Evolutionary conservation across 2,888 invertebrate genomes (phyloP).

Genomic region (Dolichomitus sp.): DNA sequence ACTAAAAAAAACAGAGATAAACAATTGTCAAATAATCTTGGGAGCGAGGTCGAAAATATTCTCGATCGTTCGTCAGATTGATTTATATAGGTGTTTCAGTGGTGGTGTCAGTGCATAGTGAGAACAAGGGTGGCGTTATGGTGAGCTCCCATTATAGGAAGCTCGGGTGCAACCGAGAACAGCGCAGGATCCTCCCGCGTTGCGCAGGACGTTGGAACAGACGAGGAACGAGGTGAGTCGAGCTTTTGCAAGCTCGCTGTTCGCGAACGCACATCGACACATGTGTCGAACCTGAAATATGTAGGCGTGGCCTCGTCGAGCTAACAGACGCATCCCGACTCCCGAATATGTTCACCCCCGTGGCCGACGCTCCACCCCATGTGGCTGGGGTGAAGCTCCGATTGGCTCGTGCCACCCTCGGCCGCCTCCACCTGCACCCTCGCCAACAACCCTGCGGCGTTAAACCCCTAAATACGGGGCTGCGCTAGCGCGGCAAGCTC

Average conservation of each 20-base stretch:
- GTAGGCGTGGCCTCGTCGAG: conserved; percentile 85
- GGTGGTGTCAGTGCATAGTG: conserved; percentile 44
- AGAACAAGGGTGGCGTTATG: conserved; percentile 46
- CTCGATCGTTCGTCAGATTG: conserved; percentile 84
- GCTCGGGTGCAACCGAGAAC: conserved; percentile 50
- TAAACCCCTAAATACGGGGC: conserved; percentile 83
- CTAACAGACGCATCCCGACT: conserved; percentile 85
- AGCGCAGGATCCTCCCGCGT: conserved; percentile 60
- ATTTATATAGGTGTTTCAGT: conserved; percentile 72
- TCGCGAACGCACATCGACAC: conserved; percentile 76
- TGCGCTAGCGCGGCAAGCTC: conserved; percentile 80
- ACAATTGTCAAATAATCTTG: conserved; percentile 68
- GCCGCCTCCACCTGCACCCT: conserved; percentile 83
- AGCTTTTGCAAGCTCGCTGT: conserved; percentile 55
- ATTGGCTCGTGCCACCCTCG: conserved; percentile 84
- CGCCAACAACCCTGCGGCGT: conserved; percentile 74
- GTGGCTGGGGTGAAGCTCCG: conserved; percentile 75
- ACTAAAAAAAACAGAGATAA: conserved; percentile 65
- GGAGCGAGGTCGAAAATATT: conserved; percentile 83
- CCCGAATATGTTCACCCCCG: conserved; percentile 85
- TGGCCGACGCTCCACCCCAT: conserved; percentile 74
- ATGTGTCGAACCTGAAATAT: conserved; percentile 86
- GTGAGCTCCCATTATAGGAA: conserved; percentile 65
- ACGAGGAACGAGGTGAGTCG: conserved; percentile 63
- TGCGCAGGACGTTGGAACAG: conserved; percentile 67